A percentile compares a stretch with the other conserved stretches of the same genome.
phyloP scores from a whole-genome alignment of 1,140 invertebrate species.

The Polypedilum pembai region DNA sequence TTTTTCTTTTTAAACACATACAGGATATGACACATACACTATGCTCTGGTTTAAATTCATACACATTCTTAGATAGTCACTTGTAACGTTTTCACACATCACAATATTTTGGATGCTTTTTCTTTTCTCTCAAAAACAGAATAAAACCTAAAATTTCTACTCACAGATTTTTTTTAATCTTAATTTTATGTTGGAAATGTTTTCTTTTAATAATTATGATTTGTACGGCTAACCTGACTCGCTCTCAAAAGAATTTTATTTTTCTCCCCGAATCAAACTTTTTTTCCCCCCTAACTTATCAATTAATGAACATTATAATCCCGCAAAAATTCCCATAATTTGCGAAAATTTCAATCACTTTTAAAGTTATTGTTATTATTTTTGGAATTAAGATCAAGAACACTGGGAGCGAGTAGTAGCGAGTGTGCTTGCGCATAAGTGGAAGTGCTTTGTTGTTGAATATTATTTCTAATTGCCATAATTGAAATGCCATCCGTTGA shows the following conservation, averaged over 20 bases:
- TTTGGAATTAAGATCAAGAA: neutral
- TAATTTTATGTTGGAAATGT: slow-evolving; percentile 4
- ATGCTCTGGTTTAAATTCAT: neutral
- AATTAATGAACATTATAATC: too few species aligned
- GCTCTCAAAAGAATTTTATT: neutral
- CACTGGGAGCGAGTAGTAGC: neutral
- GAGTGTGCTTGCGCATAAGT: neutral
- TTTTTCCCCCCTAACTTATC: too few species aligned
- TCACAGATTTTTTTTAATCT: neutral
- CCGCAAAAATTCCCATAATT: neutral
- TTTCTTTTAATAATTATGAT: neutral
- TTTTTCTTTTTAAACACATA: neutral
- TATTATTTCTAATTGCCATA: neutral
- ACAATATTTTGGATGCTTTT: neutral
- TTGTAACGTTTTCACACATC: neutral
- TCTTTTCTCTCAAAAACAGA: neutral
- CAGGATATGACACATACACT: neutral
- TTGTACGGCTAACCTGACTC: slow-evolving; percentile 17
- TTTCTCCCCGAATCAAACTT: neutral
- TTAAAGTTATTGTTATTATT: slow-evolving; percentile 6
- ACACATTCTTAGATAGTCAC: neutral
- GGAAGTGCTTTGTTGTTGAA: neutral
- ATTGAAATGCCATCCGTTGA: slow-evolving; percentile 1
- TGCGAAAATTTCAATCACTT: slow-evolving; percentile 13
- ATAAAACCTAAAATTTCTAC: neutral